Evolutionary conservation across 2,113 vertebrate genomes (phyloP).

Genomic region (Tupaia chinensis): DNA sequence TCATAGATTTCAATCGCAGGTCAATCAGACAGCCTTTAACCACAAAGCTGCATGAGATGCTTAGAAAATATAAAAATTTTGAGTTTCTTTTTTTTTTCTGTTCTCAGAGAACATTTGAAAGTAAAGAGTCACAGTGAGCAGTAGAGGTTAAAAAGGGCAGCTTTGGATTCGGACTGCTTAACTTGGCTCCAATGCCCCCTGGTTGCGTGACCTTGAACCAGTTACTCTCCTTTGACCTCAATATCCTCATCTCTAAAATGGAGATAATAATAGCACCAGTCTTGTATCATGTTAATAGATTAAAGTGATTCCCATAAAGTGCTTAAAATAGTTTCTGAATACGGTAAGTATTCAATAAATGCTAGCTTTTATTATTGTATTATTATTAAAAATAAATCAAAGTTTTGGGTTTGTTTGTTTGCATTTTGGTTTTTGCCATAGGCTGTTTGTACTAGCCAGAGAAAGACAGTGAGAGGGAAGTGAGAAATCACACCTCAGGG

Average conservation of each 20-base stretch:
- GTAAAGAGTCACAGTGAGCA: not conserved
- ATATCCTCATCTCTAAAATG: conserved; percentile 8
- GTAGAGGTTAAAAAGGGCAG: too few relatives aligned
- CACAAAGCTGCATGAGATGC: not conserved
- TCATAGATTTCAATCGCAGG: not conserved
- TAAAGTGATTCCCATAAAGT: not conserved
- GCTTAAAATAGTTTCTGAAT: not conserved
- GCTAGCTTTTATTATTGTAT: not conserved
- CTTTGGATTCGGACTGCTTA: not conserved
- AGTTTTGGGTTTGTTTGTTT: too few relatives aligned
- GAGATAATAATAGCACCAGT: not conserved
- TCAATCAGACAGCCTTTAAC: not conserved
- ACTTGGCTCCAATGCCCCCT: not conserved
- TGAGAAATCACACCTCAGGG: too few relatives aligned
- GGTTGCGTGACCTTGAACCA: not conserved
- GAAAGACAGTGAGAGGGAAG: too few relatives aligned
- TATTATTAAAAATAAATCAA: not conserved
- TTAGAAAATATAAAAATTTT: not conserved
- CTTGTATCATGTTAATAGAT: not conserved
- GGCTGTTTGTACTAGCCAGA: too few relatives aligned
- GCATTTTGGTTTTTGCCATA: too few relatives aligned
- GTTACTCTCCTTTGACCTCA: not conserved
- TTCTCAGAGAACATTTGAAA: not conserved
- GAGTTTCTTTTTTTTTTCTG: not conserved
- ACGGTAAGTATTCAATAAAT: not conserved